Conservation (phyloP, 2,113 vertebrate species). For the Haemorhous mexicanus region DNA sequence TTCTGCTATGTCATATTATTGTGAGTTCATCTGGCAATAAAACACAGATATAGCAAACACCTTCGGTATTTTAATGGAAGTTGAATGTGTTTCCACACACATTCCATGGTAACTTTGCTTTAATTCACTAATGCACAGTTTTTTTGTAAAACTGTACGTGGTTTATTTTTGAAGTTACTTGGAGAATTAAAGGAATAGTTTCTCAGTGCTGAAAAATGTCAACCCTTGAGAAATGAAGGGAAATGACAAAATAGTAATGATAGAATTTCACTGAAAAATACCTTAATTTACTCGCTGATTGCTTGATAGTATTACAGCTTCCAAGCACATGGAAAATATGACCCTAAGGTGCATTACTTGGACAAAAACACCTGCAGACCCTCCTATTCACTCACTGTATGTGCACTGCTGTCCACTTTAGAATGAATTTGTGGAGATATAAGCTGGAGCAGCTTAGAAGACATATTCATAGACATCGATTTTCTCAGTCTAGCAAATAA, state of each 20-base stretch:
- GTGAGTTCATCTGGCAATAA: slow-evolving; percentile 53
- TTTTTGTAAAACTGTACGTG: slow-evolving; percentile 52
- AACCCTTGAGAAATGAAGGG: slow-evolving; percentile 48
- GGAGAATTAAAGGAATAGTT: slow-evolving; percentile 28
- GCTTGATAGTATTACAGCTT: not conserved
- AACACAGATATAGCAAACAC: slow-evolving; percentile 53
- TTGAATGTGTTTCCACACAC: slow-evolving; percentile 48
- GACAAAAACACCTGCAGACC: not conserved
- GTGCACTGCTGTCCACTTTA: not conserved
- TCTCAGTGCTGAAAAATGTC: slow-evolving; percentile 54
- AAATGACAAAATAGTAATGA: slow-evolving; percentile 35
- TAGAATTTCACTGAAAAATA: slow-evolving; percentile 10
- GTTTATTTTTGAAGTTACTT: slow-evolving; percentile 54
- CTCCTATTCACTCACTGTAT: not conserved
- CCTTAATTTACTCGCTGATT: slow-evolving; percentile 17
- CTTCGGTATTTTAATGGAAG: slow-evolving; percentile 19
- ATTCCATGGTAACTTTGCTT: slow-evolving; percentile 54
- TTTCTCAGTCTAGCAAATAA: not conserved
- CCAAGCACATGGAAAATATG: slow-evolving; percentile 1
- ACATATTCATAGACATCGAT: not conserved
- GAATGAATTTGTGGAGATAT: not conserved
- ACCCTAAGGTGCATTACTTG: not conserved
- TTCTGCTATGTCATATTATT: slow-evolving; percentile 38
- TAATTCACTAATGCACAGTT: slow-evolving; percentile 57
- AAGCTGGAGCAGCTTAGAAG: not conserved